Base-by-base conservation (phyloP, 2,113 vertebrate genomes). In the Strigops habroptila region DNA sequence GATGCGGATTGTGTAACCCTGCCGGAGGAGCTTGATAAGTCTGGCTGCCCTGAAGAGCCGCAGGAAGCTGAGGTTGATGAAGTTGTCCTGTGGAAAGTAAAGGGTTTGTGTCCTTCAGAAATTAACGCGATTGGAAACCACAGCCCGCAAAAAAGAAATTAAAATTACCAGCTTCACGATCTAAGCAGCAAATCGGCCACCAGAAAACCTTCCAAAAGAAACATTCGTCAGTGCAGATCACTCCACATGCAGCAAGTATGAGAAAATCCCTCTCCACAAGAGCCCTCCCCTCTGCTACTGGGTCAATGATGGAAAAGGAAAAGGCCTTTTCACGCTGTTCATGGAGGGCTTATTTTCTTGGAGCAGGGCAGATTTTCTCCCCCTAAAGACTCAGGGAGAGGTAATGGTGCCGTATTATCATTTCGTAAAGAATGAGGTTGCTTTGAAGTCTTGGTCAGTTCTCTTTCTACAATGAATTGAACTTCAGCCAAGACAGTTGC, bases 1-100 rank as follows among this genome's bases (percentile, higher is more conserved):
- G 95, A 99, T 99, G 91, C 99, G 99, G 96, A 99, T 99, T 95
- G 99, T 99, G 97, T 99, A 99, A 44, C 99, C 99, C 96, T 99
- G 99, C 28, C 99, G 98, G 13, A 99, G 98, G 39, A 99, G 97
- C 87, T 99, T 99, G 97, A 99, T 99, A 60, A 99, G 98, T 22
- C 99, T 98, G 1, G 99, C 99, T 0, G 99, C 99, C 70, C 99
- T 97, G 97, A 99, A 99, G 63, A 99, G 98, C 83, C 99, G 96
- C 90, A 99, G 98, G 96, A 99, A 99, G 97, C 99, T 99, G 95
- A 99, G 97, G 97, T 99, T 99, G 98, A 99, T 98, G 97, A 99
- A 98, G 89, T 99, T 98, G 96, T 99, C 98, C 99, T 99, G 98
- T 6, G 75, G 88, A 97, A 82, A 91, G 88, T 91, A 92, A 90